phyloP scores from a whole-genome alignment of 2,797 vertebrate species.

The Falco cherrug region DNA sequence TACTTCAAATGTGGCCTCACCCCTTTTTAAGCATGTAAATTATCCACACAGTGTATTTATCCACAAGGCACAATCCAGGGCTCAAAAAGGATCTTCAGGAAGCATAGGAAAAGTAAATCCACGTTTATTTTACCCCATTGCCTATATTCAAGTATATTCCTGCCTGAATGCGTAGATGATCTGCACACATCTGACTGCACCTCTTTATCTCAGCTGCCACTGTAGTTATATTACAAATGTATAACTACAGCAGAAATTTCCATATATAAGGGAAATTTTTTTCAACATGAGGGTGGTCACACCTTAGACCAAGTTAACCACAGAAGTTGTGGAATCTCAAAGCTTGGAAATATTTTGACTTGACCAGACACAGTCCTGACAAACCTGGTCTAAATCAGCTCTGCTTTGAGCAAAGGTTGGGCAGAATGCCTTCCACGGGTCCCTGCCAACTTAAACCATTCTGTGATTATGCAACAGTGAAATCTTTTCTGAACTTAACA shows the following conservation, averaged over 20 bases:
- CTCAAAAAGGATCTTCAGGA: background rate
- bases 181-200: background rate
- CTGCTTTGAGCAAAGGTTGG: background rate
- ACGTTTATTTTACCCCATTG: background rate
- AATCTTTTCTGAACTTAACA: background rate
- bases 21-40: background rate
- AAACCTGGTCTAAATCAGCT: background rate
- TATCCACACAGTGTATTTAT: background rate
- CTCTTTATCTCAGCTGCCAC: background rate
- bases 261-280: background rate
- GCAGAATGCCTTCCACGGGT: background rate
- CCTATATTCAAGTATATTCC: background rate
- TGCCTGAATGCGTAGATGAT: background rate
- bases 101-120: background rate
- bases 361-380: too few relatives aligned
- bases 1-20: background rate
- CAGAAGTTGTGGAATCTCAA: background rate
- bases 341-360: background rate
- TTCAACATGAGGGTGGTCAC: background rate
- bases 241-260: background rate
- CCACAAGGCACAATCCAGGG: background rate
- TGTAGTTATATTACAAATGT: background rate
- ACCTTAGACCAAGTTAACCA: background rate
- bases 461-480: background rate
- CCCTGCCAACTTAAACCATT: background rate